Conservation (phyloP, 2,888 invertebrate species). For the Volucella inflata region DNA sequence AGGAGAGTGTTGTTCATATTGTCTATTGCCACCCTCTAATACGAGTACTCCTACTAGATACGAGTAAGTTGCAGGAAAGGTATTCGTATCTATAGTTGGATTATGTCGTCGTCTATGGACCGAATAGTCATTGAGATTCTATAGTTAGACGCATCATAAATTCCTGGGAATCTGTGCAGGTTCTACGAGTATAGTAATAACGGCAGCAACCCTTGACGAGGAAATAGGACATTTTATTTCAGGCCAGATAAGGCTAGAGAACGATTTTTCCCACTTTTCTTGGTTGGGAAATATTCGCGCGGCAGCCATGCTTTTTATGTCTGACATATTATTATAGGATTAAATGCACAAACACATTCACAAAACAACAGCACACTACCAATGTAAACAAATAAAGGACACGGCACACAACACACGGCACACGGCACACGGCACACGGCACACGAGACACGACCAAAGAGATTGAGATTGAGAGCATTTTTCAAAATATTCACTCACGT, state of each 20-base stretch:
- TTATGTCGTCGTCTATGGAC: too few species aligned
- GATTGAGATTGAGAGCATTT: background rate
- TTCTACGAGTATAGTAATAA: conserved; percentile 12
- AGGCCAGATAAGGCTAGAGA: conserved; percentile 44
- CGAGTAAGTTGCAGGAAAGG: too few species aligned
- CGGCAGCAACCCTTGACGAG: conserved; percentile 61
- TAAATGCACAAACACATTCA: conserved; percentile 42
- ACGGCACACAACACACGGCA: background rate
- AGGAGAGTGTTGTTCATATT: background rate
- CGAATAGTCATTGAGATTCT: background rate
- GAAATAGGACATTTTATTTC: conserved; percentile 61
- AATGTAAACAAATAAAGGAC: conserved; percentile 69
- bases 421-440: too few species aligned
- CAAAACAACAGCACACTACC: conserved; percentile 35
- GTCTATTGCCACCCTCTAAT: too few species aligned
- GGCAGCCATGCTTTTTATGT: conserved; percentile 75
- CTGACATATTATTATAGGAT: conserved; percentile 62
- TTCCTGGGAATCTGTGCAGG: conserved; percentile 11
- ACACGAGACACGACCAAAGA: background rate
- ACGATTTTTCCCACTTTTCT: conserved; percentile 66
- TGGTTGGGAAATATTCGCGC: conserved; percentile 45
- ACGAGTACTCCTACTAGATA: too few species aligned
- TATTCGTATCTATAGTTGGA: background rate
- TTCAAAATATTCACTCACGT: conserved; percentile 42
- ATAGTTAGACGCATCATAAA: conserved; percentile 27